phyloP scores from a whole-genome alignment of 37 sponge, comb jelly and placozoan genomes.

The Beroe forskalii region DNA sequence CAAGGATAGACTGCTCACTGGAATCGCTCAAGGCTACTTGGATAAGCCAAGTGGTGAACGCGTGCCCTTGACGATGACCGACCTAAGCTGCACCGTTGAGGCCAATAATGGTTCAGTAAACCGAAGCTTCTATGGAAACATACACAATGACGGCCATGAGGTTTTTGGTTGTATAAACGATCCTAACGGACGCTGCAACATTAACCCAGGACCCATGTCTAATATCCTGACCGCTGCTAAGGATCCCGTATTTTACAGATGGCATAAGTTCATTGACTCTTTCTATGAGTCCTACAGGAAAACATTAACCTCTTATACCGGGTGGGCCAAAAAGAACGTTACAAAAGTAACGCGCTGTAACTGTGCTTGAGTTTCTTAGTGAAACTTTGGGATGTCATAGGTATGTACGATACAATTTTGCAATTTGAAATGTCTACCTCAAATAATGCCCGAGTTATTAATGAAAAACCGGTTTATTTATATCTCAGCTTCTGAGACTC shows the following conservation, averaged over 20 bases:
- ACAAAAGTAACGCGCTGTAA: no score
- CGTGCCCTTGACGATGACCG: neutral
- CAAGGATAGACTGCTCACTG: neutral
- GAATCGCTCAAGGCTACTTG: neutral
- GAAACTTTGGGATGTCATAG: no score
- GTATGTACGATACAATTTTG: no score
- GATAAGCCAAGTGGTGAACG: neutral
- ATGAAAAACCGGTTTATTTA: no score
- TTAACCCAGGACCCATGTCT: neutral
- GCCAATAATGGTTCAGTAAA: constrained; percentile 12
- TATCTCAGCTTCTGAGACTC: no score
- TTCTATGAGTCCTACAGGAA: neutral
- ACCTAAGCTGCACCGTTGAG: neutral
- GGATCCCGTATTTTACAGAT: constrained; percentile 23
- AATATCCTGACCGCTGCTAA: neutral
- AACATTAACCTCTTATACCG: neutral
- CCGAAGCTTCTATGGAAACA: neutral
- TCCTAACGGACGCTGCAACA: neutral
- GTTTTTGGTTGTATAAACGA: neutral
- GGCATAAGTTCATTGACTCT: constrained; percentile 29
- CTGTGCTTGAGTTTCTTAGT: no score
- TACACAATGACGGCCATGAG: neutral
- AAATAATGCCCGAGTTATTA: no score
- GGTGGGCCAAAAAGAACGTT: no score
- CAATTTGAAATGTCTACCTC: no score